These are phyloP conservation scores for Poeciliopsis gracilis DNA, from an alignment of 2,797 vertebrate genomes.

Conservation along the genomic window DNA sequence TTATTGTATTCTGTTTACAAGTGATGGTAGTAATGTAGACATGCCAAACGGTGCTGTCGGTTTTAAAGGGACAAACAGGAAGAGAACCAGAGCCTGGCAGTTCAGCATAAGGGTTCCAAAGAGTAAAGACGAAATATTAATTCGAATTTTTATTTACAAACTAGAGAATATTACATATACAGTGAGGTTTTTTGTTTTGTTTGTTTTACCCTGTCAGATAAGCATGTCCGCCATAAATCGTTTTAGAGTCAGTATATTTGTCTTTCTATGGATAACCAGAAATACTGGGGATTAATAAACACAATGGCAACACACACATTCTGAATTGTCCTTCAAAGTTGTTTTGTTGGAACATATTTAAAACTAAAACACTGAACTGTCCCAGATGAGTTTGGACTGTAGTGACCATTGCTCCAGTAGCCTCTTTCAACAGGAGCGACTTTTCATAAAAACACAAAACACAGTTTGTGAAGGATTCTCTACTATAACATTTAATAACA, in stretches of 20 bases:
- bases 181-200: background rate
- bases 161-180: background rate
- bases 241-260: background rate
- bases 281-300: background rate
- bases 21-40: background rate
- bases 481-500: conserved; percentile 2
- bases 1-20: background rate
- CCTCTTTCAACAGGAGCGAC: background rate
- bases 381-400: background rate
- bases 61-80: background rate
- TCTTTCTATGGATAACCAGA: background rate
- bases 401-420: background rate
- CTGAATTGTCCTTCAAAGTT: background rate
- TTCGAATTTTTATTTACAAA: background rate
- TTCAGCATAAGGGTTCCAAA: background rate
- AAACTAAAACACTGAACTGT: background rate
- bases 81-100: background rate
- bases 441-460: background rate
- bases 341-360: background rate
- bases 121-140: background rate
- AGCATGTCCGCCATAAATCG: background rate
- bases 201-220: background rate
- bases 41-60: background rate
- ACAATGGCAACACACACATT: background rate
- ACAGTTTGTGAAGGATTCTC: background rate